Evolutionary conservation across 2,113 vertebrate species (phyloP).

Genomic region (Lagopus muta): DNA sequence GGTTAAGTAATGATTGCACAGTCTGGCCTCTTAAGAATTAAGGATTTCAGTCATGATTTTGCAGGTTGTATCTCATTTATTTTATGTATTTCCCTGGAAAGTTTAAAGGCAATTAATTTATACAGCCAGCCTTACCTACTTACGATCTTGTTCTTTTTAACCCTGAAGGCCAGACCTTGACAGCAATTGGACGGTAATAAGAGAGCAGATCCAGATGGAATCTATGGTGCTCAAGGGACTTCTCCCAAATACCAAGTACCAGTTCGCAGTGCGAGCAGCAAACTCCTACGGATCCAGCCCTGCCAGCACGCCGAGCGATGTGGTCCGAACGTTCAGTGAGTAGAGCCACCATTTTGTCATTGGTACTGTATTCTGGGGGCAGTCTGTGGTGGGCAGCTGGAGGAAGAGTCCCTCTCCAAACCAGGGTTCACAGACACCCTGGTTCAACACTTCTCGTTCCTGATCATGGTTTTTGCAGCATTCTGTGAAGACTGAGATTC

Average conservation of each 20-base stretch:
- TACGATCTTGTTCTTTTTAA: conserved; percentile 31
- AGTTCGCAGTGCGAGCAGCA: conserved; percentile 88
- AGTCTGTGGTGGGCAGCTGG: neutral
- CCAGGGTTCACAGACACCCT: too few relatives aligned
- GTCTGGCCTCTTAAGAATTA: neutral
- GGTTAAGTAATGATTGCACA: neutral
- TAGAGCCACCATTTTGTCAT: neutral
- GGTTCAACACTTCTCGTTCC: neutral
- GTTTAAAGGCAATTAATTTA: neutral
- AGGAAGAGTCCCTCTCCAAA: neutral
- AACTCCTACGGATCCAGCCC: conserved; percentile 86
- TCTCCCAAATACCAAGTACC: conserved; percentile 88
- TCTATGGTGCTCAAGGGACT: conserved; percentile 95
- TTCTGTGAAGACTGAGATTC: neutral
- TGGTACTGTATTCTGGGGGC: rapidly evolving
- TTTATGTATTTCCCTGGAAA: neutral
- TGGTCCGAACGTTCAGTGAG: conserved; percentile 87
- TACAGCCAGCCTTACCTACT: conserved; percentile 14
- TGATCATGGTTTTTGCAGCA: neutral
- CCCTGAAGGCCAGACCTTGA: conserved; percentile 89
- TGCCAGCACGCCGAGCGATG: conserved; percentile 82
- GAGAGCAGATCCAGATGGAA: conserved; percentile 88
- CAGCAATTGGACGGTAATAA: conserved; percentile 89
- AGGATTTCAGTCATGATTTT: neutral
- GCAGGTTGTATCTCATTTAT: neutral